Conservation (phyloP, 1,140 invertebrate genomes). For the Heliconius congener region DNA sequence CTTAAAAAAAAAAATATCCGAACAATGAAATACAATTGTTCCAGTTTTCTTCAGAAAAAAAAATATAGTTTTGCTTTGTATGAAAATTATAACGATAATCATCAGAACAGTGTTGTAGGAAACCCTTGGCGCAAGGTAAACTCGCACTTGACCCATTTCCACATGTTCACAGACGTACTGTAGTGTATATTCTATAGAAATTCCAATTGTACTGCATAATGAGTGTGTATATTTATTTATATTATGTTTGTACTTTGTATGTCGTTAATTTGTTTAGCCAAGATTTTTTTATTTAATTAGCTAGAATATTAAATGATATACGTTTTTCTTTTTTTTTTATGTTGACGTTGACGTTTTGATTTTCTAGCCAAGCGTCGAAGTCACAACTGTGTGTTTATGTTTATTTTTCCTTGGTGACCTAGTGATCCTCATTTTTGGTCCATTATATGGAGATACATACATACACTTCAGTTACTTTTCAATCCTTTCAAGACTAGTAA, state of each 20-base stretch:
- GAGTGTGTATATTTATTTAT: not conserved
- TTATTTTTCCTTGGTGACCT: no score
- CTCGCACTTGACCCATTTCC: constrained; percentile 7
- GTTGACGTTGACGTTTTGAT: no score
- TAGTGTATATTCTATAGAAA: constrained; percentile 2
- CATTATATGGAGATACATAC: no score
- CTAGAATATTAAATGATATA: not conserved
- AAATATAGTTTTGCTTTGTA: not conserved
- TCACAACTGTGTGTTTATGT: no score
- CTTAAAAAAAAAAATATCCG: not conserved
- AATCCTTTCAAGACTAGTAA: no score
- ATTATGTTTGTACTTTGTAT: not conserved
- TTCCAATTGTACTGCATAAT: constrained; percentile 4
- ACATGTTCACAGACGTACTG: not conserved
- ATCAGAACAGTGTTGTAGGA: constrained; percentile 4
- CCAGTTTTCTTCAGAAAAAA: not conserved
- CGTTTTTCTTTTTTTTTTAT: not conserved
- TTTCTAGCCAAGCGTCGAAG: no score
- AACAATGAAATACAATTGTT: not conserved
- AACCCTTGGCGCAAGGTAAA: constrained; percentile 7
- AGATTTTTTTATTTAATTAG: not conserved
- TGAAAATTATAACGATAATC: constrained; percentile 11
- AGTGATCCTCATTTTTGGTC: no score
- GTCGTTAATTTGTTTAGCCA: not conserved
- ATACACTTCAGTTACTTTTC: no score